phyloP scores from a whole-genome alignment of 2,797 vertebrate species.

The Naso thynnoides region DNA sequence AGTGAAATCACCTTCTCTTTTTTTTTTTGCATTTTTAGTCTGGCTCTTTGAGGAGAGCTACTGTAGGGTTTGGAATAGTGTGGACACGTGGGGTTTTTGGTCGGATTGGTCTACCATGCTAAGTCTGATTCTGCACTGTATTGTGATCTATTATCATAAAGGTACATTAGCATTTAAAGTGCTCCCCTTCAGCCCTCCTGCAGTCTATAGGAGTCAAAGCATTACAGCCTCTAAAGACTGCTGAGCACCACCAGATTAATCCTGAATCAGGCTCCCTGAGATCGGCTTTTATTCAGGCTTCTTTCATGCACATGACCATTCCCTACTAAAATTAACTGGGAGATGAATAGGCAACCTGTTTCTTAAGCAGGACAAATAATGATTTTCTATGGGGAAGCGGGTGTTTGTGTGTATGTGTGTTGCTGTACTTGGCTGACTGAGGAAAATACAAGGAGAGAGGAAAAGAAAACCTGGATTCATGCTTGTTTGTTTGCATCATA shows the following conservation, averaged over 20 bases:
- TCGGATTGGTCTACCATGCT: constrained; percentile 57
- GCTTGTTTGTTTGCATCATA: constrained; percentile 78
- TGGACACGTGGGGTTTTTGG: constrained; percentile 33
- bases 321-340: constrained; percentile 63
- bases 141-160: constrained; percentile 78
- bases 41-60: constrained; percentile 15
- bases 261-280: constrained; percentile 71
- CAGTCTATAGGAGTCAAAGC: constrained; percentile 76
- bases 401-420: constrained; percentile 15
- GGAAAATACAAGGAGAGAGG: constrained; percentile 52
- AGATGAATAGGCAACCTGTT: constrained; percentile 71
- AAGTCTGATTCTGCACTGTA: constrained; percentile 63
- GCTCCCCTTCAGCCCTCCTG: constrained; percentile 71
- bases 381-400: constrained; percentile 14
- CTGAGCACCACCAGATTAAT: constrained; percentile 70
- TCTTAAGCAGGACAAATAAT: constrained; percentile 60
- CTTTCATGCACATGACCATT: constrained; percentile 64
- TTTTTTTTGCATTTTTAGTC: constrained; percentile 32
- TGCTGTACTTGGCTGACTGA: constrained; percentile 36
- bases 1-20: constrained; percentile 26
- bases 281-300: constrained; percentile 67
- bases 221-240: constrained; percentile 74
- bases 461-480: constrained; percentile 68
- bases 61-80: constrained; percentile 8
- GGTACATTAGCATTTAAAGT: constrained; percentile 82